These are phyloP conservation scores for Drosophila neocordata DNA, from an alignment of 1,140 invertebrate species.

Conservation along the genomic window DNA sequence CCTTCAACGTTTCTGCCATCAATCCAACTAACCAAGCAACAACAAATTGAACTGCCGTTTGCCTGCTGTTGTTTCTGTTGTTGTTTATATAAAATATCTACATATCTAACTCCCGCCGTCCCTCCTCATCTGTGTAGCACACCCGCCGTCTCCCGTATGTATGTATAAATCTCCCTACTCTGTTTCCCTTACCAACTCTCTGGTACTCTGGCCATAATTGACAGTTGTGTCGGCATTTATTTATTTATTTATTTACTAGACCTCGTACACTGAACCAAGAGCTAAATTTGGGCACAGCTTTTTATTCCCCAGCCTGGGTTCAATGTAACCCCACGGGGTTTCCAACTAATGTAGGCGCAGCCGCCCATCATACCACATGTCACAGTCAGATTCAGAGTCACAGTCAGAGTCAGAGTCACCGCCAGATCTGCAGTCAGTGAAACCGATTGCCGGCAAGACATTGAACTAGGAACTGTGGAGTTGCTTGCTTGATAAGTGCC, in stretches of 20 bases:
- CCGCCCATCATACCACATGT: slow-evolving; percentile 23
- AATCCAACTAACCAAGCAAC: slow-evolving; percentile 64
- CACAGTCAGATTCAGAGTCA: not conserved
- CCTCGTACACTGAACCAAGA: slow-evolving; percentile 66
- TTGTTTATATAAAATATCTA: slow-evolving; percentile 48
- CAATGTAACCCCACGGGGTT: slow-evolving; percentile 70
- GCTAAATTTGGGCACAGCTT: slow-evolving; percentile 77
- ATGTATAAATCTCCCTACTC: not conserved
- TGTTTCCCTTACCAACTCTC: slow-evolving; percentile 15
- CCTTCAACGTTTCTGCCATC: slow-evolving; percentile 62
- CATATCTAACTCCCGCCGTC: slow-evolving; percentile 29
- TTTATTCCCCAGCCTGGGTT: slow-evolving; percentile 56
- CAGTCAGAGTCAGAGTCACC: slow-evolving; percentile 4
- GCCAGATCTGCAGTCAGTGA: slow-evolving; percentile 7
- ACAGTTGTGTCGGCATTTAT: slow-evolving; percentile 77
- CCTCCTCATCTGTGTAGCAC: not conserved
- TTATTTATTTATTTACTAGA: slow-evolving; percentile 51
- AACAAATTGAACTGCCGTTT: slow-evolving; percentile 74
- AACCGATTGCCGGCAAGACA: slow-evolving; percentile 2
- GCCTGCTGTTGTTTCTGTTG: not conserved
- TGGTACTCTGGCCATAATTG: slow-evolving; percentile 69
- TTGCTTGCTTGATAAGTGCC: slow-evolving; percentile 4
- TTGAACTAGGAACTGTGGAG: slow-evolving; percentile 8
- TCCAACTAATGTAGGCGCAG: slow-evolving; percentile 54
- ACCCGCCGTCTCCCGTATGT: too few relatives aligned